phyloP scores from a whole-genome alignment of 2,888 invertebrate species.

The Theristus sp. region DNA sequence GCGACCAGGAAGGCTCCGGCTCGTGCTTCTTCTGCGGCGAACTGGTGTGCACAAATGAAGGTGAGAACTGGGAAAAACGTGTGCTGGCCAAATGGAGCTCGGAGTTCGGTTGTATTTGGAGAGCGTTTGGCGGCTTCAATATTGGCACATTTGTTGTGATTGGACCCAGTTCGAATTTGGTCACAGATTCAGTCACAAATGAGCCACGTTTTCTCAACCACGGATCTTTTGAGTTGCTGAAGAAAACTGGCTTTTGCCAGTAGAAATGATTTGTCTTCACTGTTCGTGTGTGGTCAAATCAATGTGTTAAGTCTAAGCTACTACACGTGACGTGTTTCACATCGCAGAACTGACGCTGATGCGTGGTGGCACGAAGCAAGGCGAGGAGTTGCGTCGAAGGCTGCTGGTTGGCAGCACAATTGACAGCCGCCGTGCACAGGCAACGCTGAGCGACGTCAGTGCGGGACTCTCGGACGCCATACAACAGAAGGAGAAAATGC shows the following conservation, averaged over 20 bases:
- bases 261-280: no score
- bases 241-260: no score
- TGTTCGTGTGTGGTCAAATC: no score
- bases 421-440: neutral
- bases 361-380: slow-evolving; percentile 2
- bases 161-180: no score
- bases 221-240: no score
- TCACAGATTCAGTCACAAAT: no score
- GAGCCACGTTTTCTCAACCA: no score
- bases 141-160: no score
- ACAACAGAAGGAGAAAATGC: slow-evolving; percentile 54
- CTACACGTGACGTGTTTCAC: no score
- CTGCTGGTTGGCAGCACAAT: slow-evolving; percentile 33
- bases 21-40: slow-evolving; percentile 77
- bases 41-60: slow-evolving; percentile 43
- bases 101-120: no score
- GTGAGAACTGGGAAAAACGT: slow-evolving; percentile 10
- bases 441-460: slow-evolving; percentile 35
- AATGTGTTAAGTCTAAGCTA: no score
- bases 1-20: slow-evolving; percentile 83
- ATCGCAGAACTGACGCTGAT: slow-evolving; percentile 5
- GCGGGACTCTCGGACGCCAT: slow-evolving; percentile 50
- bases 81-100: neutral
- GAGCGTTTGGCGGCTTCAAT: no score
- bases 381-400: slow-evolving; percentile 15